A percentile compares a stretch with the other conserved stretches of the same genome.
These are phyloP conservation scores for Colletes collaris DNA, from an alignment of 2,888 invertebrate genomes.

Conservation along the genomic window DNA sequence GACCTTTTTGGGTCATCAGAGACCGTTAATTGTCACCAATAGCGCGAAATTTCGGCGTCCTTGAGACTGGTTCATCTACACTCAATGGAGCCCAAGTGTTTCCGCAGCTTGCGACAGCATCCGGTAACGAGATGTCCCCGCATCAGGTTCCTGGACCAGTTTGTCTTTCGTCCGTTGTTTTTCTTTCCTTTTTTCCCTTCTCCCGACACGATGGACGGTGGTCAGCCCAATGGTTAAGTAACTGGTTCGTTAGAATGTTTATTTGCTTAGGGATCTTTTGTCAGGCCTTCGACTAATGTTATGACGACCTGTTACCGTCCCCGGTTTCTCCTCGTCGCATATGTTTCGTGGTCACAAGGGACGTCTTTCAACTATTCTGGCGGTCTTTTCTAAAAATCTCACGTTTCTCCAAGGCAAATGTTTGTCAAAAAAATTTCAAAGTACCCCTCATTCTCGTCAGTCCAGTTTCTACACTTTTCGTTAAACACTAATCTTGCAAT, in stretches of 20 bases:
- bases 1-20: constrained; percentile 64
- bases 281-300: constrained; percentile 78
- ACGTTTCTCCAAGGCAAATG: constrained; percentile 38
- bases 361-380: constrained; percentile 65
- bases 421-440: background rate
- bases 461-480: background rate
- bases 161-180: constrained; percentile 66
- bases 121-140: constrained; percentile 69
- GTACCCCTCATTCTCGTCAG: background rate
- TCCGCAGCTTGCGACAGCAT: constrained; percentile 75
- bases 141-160: constrained; percentile 70
- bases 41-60: constrained; percentile 59
- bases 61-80: constrained; percentile 67
- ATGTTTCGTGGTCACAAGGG: constrained; percentile 66
- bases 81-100: constrained; percentile 64
- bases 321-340: constrained; percentile 67
- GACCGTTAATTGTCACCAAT: constrained; percentile 61
- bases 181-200: constrained; percentile 59
- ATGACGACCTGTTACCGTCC: constrained; percentile 81
- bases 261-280: constrained; percentile 81
- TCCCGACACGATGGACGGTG: constrained; percentile 59
- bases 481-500: no score
- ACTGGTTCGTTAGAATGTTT: constrained; percentile 83
- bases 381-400: constrained; percentile 51
- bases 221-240: constrained; percentile 78